A percentile compares a stretch with the other conserved stretches of the same genome.
These are phyloP conservation scores for Amia ocellicauda DNA, from an alignment of 2,113 vertebrate species.

Conservation along the genomic window DNA sequence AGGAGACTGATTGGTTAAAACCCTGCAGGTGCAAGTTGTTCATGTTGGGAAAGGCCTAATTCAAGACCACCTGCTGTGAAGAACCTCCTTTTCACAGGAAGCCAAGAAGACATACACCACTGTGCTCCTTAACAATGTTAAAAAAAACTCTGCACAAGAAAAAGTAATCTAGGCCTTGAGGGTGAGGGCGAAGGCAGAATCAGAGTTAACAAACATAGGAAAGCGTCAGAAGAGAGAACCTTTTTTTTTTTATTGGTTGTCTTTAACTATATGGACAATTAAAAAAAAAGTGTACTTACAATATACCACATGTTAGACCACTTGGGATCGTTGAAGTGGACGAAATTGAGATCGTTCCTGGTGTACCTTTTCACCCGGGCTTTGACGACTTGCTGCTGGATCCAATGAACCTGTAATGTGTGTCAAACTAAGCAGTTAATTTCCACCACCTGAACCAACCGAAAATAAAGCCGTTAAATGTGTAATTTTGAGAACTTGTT, in stretches of 20 bases:
- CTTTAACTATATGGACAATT: no score
- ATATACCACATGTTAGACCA: constrained; percentile 97
- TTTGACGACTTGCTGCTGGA: constrained; percentile 84
- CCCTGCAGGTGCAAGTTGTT: no score
- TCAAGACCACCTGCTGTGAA: no score
- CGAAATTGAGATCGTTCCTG: constrained; percentile 48
- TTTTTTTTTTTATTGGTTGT: no score
- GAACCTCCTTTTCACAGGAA: no score
- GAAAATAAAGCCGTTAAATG: not conserved
- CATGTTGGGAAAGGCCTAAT: no score
- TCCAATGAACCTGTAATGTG: constrained; percentile 76
- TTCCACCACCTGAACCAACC: no score
- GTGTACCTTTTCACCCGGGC: constrained; percentile 74
- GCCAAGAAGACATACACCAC: no score
- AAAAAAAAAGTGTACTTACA: constrained; percentile 62
- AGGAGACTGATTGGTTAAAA: no score
- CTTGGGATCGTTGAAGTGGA: constrained; percentile 83
- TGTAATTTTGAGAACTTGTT: not conserved
- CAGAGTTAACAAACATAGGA: not conserved
- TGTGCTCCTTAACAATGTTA: no score
- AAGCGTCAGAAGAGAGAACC: not conserved
- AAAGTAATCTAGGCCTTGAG: no score
- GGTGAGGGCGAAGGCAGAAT: not conserved
- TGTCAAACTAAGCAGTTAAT: not conserved
- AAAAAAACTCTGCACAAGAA: no score